phyloP scores from a whole-genome alignment of 2,797 vertebrate species.

The Oryzias sinensis region DNA sequence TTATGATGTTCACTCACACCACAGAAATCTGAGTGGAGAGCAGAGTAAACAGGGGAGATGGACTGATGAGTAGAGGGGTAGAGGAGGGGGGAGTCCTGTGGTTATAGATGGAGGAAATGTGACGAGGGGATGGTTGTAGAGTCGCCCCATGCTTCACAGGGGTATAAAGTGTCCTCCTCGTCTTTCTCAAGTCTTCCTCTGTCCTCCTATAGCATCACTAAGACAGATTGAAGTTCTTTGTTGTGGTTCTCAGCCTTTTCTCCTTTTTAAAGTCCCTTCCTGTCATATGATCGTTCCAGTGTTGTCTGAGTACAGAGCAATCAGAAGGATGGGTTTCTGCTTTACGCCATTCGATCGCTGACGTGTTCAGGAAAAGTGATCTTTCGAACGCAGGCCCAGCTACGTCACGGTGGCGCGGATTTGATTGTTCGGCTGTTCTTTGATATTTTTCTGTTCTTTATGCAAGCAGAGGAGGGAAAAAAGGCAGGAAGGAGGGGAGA shows the following conservation, averaged over 20 bases:
- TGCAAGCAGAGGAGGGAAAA: conserved; percentile 22
- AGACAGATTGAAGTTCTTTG: conserved; percentile 27
- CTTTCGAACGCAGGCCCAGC: conserved; percentile 21
- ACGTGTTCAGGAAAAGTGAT: conserved; percentile 36
- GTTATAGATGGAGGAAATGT: conserved; percentile 24
- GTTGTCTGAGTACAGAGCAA: background rate
- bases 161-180: conserved; percentile 27
- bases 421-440: conserved; percentile 59
- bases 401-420: conserved; percentile 43
- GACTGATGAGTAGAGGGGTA: conserved; percentile 2
- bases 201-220: conserved; percentile 17
- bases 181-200: conserved; percentile 36
- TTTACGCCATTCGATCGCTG: conserved; percentile 42
- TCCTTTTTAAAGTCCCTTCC: conserved; percentile 14
- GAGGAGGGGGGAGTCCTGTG: conserved; percentile 2
- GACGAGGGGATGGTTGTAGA: conserved; percentile 29
- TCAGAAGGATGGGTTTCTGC: conserved; percentile 36
- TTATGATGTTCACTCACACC: conserved; percentile 9
- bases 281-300: background rate
- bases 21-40: conserved; percentile 17
- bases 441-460: conserved; percentile 47
- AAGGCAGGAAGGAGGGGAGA: conserved; percentile 31
- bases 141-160: conserved; percentile 22
- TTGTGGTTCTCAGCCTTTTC: conserved; percentile 17
- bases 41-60: conserved; percentile 5